A percentile compares a stretch with the other conserved stretches of the same genome.
These are phyloP conservation scores for Tyria jacobaeae DNA, from an alignment of 2,888 invertebrate genomes.

Conservation along the genomic window DNA sequence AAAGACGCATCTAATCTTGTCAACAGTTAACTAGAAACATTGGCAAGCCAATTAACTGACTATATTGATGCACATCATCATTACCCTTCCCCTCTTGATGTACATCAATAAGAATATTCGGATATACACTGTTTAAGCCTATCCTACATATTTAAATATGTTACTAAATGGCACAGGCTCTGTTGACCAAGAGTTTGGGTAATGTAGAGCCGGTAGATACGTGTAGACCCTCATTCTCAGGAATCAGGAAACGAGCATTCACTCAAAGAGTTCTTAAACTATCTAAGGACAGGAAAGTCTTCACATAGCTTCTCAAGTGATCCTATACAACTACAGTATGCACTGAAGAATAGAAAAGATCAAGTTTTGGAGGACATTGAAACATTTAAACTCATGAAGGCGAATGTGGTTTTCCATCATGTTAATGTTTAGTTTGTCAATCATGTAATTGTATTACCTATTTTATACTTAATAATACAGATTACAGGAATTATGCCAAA, in stretches of 20 bases:
- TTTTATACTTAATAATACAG: no score
- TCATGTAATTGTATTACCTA: no score
- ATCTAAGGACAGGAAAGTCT: background rate
- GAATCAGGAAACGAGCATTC: background rate
- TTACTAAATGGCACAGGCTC: background rate
- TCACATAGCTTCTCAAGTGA: background rate
- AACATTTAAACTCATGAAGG: background rate
- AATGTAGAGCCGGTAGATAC: background rate
- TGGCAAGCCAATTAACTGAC: no score
- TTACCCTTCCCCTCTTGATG: no score
- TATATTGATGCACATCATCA: no score
- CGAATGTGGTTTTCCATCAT: no score
- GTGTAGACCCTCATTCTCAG: background rate
- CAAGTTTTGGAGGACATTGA: background rate
- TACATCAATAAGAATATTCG: no score
- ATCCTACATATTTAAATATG: slow-evolving; percentile 5
- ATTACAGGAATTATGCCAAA: no score
- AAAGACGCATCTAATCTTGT: no score
- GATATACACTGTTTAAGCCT: no score
- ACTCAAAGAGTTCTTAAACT: background rate
- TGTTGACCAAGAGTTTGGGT: background rate
- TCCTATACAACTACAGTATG: background rate
- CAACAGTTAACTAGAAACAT: no score
- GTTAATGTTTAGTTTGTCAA: no score
- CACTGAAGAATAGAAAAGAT: background rate